Evolutionary conservation across 2,113 vertebrate species (phyloP).

Genomic region (Toxotes jaculatrix): DNA sequence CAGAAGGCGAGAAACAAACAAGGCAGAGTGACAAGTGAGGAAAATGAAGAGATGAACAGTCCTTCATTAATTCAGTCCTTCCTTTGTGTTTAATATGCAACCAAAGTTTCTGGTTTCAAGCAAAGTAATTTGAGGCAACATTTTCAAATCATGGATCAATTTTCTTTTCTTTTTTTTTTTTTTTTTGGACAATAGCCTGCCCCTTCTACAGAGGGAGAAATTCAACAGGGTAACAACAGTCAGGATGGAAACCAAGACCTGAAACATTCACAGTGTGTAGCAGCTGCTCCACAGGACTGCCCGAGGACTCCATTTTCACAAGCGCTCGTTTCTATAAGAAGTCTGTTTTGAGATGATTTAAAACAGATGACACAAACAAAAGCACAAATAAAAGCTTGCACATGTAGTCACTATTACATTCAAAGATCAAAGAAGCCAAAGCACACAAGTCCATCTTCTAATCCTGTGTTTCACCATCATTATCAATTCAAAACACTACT

Average conservation of each 20-base stretch:
- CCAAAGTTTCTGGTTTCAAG: neutral
- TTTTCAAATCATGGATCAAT: neutral
- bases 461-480: slow-evolving; percentile 38
- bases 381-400: neutral
- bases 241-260: neutral
- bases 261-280: neutral
- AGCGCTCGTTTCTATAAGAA: slow-evolving; percentile 33
- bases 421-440: slow-evolving; percentile 45
- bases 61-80: neutral
- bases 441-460: slow-evolving; percentile 19
- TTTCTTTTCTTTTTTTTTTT: no score
- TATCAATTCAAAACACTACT: slow-evolving; percentile 46
- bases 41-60: neutral
- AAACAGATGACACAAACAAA: slow-evolving; percentile 18
- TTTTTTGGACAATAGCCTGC: neutral
- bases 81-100: neutral
- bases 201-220: neutral
- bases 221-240: neutral
- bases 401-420: slow-evolving; percentile 9
- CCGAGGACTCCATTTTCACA: slow-evolving; percentile 20
- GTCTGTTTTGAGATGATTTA: slow-evolving; percentile 30
- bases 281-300: slow-evolving; percentile 12
- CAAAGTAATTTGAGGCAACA: neutral
- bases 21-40: neutral
- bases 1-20: neutral